Evolutionary conservation across 2,888 invertebrate genomes (phyloP).

Genomic region (Bugula neritina): DNA sequence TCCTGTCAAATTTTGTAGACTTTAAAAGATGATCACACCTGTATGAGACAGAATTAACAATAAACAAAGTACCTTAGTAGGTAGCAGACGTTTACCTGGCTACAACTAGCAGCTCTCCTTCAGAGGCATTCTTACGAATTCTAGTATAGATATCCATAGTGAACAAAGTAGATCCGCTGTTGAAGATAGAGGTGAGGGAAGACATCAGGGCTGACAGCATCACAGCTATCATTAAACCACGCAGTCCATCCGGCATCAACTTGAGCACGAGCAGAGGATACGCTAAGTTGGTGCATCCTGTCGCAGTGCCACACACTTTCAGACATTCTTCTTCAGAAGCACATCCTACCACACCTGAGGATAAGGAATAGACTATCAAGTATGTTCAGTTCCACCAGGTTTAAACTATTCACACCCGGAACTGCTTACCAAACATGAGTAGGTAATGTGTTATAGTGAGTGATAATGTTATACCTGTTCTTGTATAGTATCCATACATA

Average conservation of each 20-base stretch:
- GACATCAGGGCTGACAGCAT: conserved; percentile 58
- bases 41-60: no score
- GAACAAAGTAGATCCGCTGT: conserved; percentile 56
- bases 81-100: no score
- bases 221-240: conserved; percentile 57
- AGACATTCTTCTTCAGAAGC: conserved; percentile 52
- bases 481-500: no score
- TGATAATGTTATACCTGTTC: no score
- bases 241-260: conserved; percentile 54
- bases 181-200: conserved; percentile 57
- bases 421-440: no score
- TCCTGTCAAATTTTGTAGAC: no score
- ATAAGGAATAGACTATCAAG: background rate
- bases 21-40: no score
- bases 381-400: no score
- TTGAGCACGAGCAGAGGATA: conserved; percentile 55
- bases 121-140: conserved; percentile 48
- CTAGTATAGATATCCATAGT: conserved; percentile 57
- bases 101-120: conserved; percentile 55
- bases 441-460: no score
- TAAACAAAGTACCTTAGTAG: no score
- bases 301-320: conserved; percentile 49
- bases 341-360: conserved; percentile 54
- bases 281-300: conserved; percentile 57
- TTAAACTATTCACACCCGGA: no score